phyloP scores from a whole-genome alignment of 1,140 invertebrate species.

The Pantala flavescens region DNA sequence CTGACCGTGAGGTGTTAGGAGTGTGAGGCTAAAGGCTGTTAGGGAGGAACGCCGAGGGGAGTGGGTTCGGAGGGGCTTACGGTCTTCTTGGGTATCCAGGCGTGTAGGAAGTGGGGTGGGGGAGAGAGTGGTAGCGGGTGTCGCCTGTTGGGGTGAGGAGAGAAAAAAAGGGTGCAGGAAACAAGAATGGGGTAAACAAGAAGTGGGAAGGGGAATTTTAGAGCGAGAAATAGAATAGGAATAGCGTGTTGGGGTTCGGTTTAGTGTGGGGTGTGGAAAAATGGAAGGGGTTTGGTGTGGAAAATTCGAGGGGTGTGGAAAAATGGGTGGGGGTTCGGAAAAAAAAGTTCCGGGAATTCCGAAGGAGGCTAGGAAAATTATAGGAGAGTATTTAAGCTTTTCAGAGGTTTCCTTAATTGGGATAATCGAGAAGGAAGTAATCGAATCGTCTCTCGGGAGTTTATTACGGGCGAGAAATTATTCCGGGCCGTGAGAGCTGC shows the following conservation, averaged over 20 bases:
- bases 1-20: background rate
- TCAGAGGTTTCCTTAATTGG: background rate
- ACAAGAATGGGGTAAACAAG: background rate
- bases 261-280: background rate
- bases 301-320: background rate
- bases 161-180: background rate
- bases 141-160: background rate
- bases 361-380: background rate
- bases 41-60: background rate
- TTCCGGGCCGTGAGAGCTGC: too few relatives aligned
- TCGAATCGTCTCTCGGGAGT: background rate
- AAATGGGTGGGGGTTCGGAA: background rate
- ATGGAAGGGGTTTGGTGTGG: background rate
- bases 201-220: background rate
- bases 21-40: background rate
- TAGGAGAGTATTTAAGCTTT: background rate
- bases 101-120: background rate
- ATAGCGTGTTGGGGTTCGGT: background rate
- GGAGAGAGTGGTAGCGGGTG: background rate
- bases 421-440: background rate
- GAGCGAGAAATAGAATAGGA: background rate
- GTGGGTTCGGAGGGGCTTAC: background rate
- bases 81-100: background rate
- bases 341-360: background rate
- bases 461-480: too few relatives aligned